These are phyloP conservation scores for Leucania comma DNA, from an alignment of 2,888 invertebrate species.

Conservation along the genomic window DNA sequence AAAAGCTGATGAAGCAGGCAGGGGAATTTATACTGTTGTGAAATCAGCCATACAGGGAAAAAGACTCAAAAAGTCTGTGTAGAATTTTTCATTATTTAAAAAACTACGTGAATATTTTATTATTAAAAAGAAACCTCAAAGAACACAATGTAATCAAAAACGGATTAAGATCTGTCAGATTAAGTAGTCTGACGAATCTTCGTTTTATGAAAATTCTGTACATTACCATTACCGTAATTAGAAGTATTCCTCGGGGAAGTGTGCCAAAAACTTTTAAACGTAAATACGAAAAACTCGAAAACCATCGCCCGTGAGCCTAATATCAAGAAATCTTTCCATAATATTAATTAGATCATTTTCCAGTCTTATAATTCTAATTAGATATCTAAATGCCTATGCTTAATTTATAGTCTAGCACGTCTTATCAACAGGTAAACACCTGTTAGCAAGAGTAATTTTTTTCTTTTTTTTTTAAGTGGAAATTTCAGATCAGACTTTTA, in stretches of 20 bases:
- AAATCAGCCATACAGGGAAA: background rate
- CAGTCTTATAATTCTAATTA: background rate
- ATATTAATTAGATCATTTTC: background rate
- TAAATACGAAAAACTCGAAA: background rate
- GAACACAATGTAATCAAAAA: background rate
- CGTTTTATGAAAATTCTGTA: slow-evolving; percentile 9
- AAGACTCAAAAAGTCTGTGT: background rate
- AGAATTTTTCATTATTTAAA: background rate
- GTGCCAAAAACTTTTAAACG: background rate
- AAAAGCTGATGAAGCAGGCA: background rate
- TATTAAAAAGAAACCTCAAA: slow-evolving; percentile 21
- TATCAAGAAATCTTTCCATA: slow-evolving; percentile 1
- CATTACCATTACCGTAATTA: slow-evolving; percentile 15
- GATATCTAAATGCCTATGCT: background rate
- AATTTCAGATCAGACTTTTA: too few species aligned
- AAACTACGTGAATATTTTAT: background rate
- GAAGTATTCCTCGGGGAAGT: background rate
- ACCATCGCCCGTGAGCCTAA: background rate
- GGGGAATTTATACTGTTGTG: background rate
- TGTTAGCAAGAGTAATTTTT: too few species aligned
- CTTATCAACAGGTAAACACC: too few species aligned
- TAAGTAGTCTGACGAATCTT: background rate
- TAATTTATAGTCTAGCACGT: too few species aligned
- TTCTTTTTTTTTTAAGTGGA: too few species aligned
- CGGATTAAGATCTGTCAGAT: background rate